Percentiles rank a stretch among this genome's conserved stretches.
These are phyloP conservation scores for Phylloscopus trochiloides DNA, from an alignment of 2,113 vertebrate species.

Conservation along the genomic window DNA sequence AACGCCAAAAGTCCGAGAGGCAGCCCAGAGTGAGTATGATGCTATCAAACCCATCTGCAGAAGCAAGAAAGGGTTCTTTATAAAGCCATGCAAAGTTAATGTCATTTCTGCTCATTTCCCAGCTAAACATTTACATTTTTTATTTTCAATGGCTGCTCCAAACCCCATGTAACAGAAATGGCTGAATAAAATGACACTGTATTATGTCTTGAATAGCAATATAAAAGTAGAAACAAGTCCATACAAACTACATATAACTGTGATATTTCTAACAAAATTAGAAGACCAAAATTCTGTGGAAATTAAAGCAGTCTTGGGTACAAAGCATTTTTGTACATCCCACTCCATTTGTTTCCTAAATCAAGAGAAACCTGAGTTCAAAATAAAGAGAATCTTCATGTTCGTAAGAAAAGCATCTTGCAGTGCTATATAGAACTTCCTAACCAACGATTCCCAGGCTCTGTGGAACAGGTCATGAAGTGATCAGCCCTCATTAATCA, in stretches of 20 bases:
- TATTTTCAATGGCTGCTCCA: neutral
- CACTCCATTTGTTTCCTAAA: neutral
- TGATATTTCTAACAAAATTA: neutral
- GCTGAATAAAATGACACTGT: neutral
- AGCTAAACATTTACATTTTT: neutral
- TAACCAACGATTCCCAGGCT: neutral
- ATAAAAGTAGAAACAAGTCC: neutral
- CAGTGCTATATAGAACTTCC: neutral
- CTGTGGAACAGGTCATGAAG: neutral
- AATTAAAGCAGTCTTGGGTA: neutral
- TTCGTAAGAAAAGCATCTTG: neutral
- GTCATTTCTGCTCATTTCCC: neutral
- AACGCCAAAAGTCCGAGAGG: slow-evolving; percentile 85
- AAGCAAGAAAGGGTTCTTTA: neutral
- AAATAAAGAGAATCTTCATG: neutral
- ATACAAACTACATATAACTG: neutral
- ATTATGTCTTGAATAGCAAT: neutral
- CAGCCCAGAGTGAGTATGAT: slow-evolving; percentile 89
- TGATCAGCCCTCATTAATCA: neutral
- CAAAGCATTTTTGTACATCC: neutral
- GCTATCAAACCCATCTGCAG: slow-evolving; percentile 83
- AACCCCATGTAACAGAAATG: neutral
- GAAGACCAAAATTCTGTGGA: neutral
- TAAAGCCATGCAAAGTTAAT: neutral
- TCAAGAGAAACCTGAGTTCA: neutral